These are phyloP conservation scores for Scaptomyza reducta DNA, from an alignment of 2,888 invertebrate species.

Conservation along the genomic window DNA sequence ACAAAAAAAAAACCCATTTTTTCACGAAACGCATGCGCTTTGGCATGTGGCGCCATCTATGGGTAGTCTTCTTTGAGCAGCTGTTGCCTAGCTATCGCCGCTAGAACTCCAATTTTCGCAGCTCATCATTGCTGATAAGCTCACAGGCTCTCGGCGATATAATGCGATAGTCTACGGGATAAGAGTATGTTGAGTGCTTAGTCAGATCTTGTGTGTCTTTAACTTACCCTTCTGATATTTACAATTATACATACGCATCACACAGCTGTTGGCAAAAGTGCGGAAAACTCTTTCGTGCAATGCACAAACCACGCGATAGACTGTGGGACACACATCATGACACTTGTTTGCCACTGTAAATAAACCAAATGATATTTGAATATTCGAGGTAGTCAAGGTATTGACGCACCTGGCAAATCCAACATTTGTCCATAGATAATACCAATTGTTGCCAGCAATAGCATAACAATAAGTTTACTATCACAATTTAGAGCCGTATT, in stretches of 20 bases:
- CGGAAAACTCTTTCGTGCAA: conserved; percentile 56
- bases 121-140: conserved; percentile 56
- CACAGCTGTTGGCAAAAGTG: conserved; percentile 62
- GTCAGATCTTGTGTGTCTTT: not conserved
- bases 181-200: not conserved
- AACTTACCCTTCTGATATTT: conserved; percentile 61
- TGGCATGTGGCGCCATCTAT: conserved; percentile 44
- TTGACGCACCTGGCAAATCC: conserved; percentile 36
- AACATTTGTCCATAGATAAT: conserved; percentile 35
- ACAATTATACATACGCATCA: conserved; percentile 69
- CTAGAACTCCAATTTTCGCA: conserved; percentile 49
- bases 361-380: not conserved
- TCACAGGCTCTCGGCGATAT: conserved; percentile 64
- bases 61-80: not conserved
- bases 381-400: not conserved
- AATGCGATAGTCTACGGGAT: conserved; percentile 53
- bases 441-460: conserved; percentile 27
- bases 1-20: conserved; percentile 6
- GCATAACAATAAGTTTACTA: conserved; percentile 22
- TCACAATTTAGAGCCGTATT: conserved; percentile 4
- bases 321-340: conserved; percentile 63
- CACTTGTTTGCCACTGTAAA: conserved; percentile 55
- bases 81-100: not conserved
- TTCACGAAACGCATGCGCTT: conserved; percentile 38
- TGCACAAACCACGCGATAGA: conserved; percentile 67